Evolutionary conservation across 2,888 invertebrate species (phyloP).

Genomic region (Acronicta alni): DNA sequence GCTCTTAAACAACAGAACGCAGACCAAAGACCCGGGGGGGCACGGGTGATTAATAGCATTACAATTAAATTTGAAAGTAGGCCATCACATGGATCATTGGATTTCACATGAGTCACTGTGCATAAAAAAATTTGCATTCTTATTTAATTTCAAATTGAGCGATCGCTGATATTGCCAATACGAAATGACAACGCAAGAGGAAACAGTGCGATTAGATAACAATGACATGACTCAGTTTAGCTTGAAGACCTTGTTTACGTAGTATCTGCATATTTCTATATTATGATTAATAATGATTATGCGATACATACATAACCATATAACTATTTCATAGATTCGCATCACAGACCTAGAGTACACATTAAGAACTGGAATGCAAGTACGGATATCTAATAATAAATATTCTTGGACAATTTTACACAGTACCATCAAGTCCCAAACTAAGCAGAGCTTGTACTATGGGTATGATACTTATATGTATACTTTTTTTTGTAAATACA

Average conservation of each 20-base stretch:
- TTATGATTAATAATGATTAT: slow-evolving; percentile 25
- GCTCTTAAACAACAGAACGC: neutral
- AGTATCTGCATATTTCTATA: slow-evolving; percentile 52
- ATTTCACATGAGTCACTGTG: slow-evolving; percentile 26
- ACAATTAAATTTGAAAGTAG: slow-evolving; percentile 28
- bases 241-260: slow-evolving; percentile 62
- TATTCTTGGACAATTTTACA: too few species aligned
- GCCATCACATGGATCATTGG: slow-evolving; percentile 21
- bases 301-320: slow-evolving; percentile 22
- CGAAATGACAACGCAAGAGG: slow-evolving; percentile 62
- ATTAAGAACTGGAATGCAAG: neutral
- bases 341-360: neutral
- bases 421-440: too few species aligned
- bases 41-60: slow-evolving; percentile 16
- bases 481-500: too few species aligned
- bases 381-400: too few species aligned
- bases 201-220: slow-evolving; percentile 72
- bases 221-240: slow-evolving; percentile 65
- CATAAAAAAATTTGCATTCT: slow-evolving; percentile 7
- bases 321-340: slow-evolving; percentile 22
- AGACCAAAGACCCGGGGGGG: neutral
- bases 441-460: too few species aligned
- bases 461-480: too few species aligned
- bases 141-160: slow-evolving; percentile 32
- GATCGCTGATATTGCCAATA: slow-evolving; percentile 47